Base-by-base conservation (phyloP, 1,140 invertebrate species). In the Drosophila kanapiae region DNA sequence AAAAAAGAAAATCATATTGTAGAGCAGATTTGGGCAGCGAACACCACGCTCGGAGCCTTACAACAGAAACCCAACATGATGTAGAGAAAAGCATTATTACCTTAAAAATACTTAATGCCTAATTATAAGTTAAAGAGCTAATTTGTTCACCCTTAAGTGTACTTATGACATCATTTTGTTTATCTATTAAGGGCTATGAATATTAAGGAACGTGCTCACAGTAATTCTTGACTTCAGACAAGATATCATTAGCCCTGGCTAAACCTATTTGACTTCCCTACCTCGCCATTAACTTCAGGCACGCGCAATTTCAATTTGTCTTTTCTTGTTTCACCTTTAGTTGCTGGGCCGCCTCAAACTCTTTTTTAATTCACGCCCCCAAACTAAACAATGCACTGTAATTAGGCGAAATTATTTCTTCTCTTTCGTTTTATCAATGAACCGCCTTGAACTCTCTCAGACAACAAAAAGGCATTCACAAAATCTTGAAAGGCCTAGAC, bases 391-490 rank as follows among this genome's bases (percentile, higher is more conserved):
- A 84, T 72, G 62, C 13, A 31, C 33, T 16, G 74, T 78, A 78
- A 78, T 78, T 78, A 78, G 71, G n/a, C 37, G 37, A 33, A 54
- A 56, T 54, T 47, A 35, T 71, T 45, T 10, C 31, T 37, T 68
- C 56, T 23, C 63, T 47, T 49, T 13, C 31, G 35, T 54, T 56
- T 67, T 68, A 82, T 76, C 75, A 77, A 76, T 80, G 84, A 86
- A 86, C 84, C 62, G 80, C 80, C 83, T 86, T 86, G 83, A 86
- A 86, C 84, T 74, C 84, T 74, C 67, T 27, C 23, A 14, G 6
- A 58, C 29, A 16, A 54, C 38, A 57, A 57, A 57, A 49, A 47
- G 23, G 33, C 49, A 54, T 59, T 54, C 40, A 67, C 47, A 42
- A 54, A 76, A 76, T 59, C 38, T 51, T 40, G 23, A 71, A 78